Evolutionary conservation across 2,113 vertebrate genomes (phyloP).

Genomic region (Thoracochromis brauschi): DNA sequence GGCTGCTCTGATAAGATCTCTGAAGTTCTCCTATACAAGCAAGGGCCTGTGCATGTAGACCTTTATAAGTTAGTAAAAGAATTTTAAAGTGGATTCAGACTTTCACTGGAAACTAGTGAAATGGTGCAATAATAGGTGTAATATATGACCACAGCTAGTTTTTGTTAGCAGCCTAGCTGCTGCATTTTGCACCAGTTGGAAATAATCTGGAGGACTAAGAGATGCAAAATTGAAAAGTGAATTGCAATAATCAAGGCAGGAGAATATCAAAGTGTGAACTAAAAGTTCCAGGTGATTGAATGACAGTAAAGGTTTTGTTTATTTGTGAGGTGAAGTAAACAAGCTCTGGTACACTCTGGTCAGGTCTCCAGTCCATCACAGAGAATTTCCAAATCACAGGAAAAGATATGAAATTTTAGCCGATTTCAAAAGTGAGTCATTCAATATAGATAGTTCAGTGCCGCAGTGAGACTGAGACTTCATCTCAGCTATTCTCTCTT

Average conservation of each 20-base stretch:
- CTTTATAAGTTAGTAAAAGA: not conserved
- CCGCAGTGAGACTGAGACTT: not conserved
- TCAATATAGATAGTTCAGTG: not conserved
- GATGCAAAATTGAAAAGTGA: not conserved
- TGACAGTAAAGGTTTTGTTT: not conserved
- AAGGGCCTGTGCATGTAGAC: not conserved
- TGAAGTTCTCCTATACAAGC: not conserved
- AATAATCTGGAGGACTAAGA: not conserved
- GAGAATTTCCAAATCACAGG: not conserved
- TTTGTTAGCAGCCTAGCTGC: not conserved
- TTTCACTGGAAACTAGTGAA: not conserved
- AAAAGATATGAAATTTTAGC: not conserved
- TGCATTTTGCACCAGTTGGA: not conserved
- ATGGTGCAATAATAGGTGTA: not conserved
- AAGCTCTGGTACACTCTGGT: not conserved
- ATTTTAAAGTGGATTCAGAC: not conserved
- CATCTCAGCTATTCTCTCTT: not conserved
- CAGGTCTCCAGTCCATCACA: not conserved
- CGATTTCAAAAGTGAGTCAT: not conserved
- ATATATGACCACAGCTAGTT: not conserved
- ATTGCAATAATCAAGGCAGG: not conserved
- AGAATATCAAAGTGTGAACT: not conserved
- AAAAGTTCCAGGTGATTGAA: not conserved
- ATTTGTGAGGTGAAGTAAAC: not conserved
- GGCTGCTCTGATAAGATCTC: not conserved